Percentiles rank a stretch among this genome's conserved stretches.
These are phyloP conservation scores for Dryobotodes eremita DNA, from an alignment of 2,888 invertebrate genomes.

Conservation along the genomic window DNA sequence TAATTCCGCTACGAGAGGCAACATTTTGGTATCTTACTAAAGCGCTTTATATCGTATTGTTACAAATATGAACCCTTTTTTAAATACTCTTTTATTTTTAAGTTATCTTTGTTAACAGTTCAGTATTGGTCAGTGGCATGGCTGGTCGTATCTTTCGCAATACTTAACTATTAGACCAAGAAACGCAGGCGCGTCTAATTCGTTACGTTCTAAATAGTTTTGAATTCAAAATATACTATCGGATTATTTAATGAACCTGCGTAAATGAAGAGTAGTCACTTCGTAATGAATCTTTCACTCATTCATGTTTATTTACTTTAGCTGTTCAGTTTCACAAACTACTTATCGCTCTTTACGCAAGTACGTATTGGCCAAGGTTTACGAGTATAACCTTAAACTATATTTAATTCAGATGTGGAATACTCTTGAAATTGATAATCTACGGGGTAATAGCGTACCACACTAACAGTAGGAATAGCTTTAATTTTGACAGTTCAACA, in stretches of 20 bases:
- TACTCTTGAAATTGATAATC: constrained; percentile 33
- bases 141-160: constrained; percentile 4
- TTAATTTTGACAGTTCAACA: too few relatives aligned
- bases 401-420: constrained; percentile 44
- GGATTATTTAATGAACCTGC: constrained; percentile 34
- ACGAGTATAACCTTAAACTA: constrained; percentile 51
- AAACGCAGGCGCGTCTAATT: background rate
- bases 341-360: constrained; percentile 44
- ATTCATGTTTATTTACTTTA: constrained; percentile 63
- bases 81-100: background rate
- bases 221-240: constrained; percentile 11
- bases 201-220: constrained; percentile 12
- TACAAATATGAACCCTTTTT: background rate
- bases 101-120: background rate
- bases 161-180: background rate
- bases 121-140: background rate
- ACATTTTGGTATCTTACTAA: background rate
- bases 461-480: too few relatives aligned
- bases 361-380: constrained; percentile 48
- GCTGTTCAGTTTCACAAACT: constrained; percentile 37
- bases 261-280: constrained; percentile 30
- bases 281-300: constrained; percentile 48
- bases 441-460: too few relatives aligned
- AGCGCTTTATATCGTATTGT: background rate
- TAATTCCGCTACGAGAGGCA: background rate